A percentile compares a stretch with the other conserved stretches of the same genome.
phyloP scores from a whole-genome alignment of 2,888 invertebrate species.

The Harpalus rufipes region DNA sequence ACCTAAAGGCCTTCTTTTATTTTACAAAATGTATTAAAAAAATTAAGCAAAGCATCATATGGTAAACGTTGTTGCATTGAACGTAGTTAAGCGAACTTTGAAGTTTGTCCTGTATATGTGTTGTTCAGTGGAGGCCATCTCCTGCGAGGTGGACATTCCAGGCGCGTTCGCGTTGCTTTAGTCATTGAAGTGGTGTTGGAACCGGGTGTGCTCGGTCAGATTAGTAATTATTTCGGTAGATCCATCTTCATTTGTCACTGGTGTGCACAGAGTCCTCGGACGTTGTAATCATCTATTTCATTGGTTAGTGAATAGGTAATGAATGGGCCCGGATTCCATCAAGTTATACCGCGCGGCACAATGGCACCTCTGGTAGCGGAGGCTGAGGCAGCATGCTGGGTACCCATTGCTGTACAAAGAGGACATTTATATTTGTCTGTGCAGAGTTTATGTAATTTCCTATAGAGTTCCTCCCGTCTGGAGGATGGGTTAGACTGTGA shows the following conservation, averaged over 20 bases:
- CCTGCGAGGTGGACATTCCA: constrained; percentile 49
- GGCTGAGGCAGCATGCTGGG: constrained; percentile 72
- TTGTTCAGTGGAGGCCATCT: background rate
- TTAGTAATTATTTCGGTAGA: constrained; percentile 77
- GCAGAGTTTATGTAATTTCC: constrained; percentile 79
- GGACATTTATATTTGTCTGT: constrained; percentile 79
- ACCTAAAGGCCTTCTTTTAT: too few relatives aligned
- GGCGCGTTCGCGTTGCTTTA: constrained; percentile 30
- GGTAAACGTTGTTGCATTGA: too few relatives aligned
- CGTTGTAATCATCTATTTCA: constrained; percentile 78
- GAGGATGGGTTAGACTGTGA: background rate
- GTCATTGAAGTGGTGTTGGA: constrained; percentile 43
- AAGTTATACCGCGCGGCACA: constrained; percentile 71
- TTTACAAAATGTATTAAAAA: too few relatives aligned
- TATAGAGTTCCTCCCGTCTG: constrained; percentile 75
- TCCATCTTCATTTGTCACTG: constrained; percentile 77
- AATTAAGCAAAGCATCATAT: too few relatives aligned
- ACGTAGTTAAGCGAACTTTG: background rate
- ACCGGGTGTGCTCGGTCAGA: constrained; percentile 75
- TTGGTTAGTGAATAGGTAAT: constrained; percentile 78
- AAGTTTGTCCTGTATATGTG: background rate
- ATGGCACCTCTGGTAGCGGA: constrained; percentile 76
- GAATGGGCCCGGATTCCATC: constrained; percentile 77
- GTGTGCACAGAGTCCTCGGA: constrained; percentile 74
- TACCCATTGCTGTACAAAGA: constrained; percentile 77